Percentiles rank a stretch among this genome's conserved stretches.
Conservation (phyloP, 2,113 vertebrate genomes). For the Mellivora capensis region DNA sequence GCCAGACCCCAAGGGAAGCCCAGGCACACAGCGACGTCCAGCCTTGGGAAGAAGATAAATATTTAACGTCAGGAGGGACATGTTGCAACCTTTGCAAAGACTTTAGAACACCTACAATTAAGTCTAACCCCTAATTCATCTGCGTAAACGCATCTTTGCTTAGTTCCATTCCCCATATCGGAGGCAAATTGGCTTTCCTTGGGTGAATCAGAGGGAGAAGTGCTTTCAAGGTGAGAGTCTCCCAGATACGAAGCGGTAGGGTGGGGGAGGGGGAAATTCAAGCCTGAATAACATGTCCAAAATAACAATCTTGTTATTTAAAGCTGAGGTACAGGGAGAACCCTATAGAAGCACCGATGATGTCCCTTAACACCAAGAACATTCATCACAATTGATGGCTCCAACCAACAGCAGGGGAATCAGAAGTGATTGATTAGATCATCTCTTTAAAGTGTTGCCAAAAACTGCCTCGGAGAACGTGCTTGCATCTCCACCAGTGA, state of each 20-base stretch:
- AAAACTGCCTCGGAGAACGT: not conserved
- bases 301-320: constrained; percentile 21
- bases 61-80: not conserved
- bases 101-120: not conserved
- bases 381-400: not conserved
- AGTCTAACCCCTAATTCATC: not conserved
- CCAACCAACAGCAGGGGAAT: not conserved
- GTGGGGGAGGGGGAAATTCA: not conserved
- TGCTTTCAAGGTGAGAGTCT: not conserved
- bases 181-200: not conserved
- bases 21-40: not conserved
- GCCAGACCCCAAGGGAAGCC: not conserved
- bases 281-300: not conserved
- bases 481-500: not conserved
- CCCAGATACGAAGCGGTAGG: not conserved
- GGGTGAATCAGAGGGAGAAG: not conserved
- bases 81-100: not conserved
- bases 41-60: not conserved
- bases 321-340: not conserved
- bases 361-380: not conserved
- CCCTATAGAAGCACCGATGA: not conserved
- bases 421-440: not conserved
- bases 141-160: not conserved
- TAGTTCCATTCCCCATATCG: not conserved
- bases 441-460: not conserved